Evolutionary conservation across 2,113 vertebrate genomes (phyloP), one percentile per base, ranked within the genome.

Genomic region (Phyllostomus hastatus): DNA sequence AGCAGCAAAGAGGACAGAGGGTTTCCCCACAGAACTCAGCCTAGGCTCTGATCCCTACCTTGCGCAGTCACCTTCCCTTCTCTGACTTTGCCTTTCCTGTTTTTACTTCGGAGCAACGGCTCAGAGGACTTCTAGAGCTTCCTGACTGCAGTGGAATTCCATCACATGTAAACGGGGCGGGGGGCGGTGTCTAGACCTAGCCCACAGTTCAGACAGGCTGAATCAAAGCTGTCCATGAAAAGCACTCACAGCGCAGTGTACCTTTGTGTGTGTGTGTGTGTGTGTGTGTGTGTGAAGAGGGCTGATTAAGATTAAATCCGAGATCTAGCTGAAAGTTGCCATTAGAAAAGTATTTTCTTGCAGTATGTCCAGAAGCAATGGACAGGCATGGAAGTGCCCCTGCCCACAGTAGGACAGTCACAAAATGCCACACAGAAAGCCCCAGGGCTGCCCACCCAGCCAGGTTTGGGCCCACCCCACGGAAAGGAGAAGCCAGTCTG

Each of bases 301-400:
- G 20, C 1, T 50, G 81, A 20, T 35, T 10, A 31, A n/a, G 38
- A 85, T 4, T 24, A 48, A 8, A 24, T 26, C 20, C 76, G 46
- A 80, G 61, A 84, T 54, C 54, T 26, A 31, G 14, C 66, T 89
- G n/a, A 82, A 94, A 57, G 85, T n/a, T 87, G 59, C 48, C 52
- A 59, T 4, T 9, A 91, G 41, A 50, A 78, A 87, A 35, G 43
- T 48, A 28, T 81, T 93, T 87, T 66, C 50, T 41, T 59, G 10
- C 4, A 88, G 7, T 54, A 57, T 48, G 41, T 81, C 52, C 19
- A 7, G 24, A 73, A 57, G 73, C 38, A 33, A 20, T 1, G 9
- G 41, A 17, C 0, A 26, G 50, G 38, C 17, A 14, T 7, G 1
- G 24, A 61, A 12, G 35, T 22, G 7, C 1, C 35, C 26, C 43